Percentiles rank a stretch among this genome's conserved stretches.
Evolutionary conservation across 2,888 invertebrate species (phyloP).

Genomic region (Macaria liturata): DNA sequence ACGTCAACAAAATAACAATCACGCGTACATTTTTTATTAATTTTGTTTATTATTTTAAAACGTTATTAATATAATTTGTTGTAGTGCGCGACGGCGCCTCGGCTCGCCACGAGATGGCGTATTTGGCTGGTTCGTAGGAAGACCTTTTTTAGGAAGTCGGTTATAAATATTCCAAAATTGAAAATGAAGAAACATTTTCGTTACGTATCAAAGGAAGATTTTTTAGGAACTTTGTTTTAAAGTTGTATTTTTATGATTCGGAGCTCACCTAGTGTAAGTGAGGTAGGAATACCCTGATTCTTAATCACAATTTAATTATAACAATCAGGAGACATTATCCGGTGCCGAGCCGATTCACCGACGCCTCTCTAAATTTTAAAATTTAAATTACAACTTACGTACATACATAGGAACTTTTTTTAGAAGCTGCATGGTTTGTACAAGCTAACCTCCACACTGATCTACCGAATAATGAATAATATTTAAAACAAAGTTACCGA

Average conservation of each 20-base stretch:
- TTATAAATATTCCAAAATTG: conserved; percentile 14
- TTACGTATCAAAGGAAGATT: conserved; percentile 42
- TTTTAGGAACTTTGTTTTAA: conserved; percentile 51
- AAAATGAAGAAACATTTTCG: conserved; percentile 19
- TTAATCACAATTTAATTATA: conserved; percentile 64
- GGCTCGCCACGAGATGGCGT: conserved; percentile 48
- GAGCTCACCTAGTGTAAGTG: conserved; percentile 36
- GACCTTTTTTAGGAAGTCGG: conserved; percentile 68
- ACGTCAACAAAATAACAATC: conserved; percentile 53
- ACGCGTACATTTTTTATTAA: conserved; percentile 78
- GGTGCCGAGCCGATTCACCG: conserved; percentile 55
- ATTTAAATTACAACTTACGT: conserved; percentile 81
- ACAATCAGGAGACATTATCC: conserved; percentile 57
- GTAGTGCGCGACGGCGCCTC: conserved; percentile 66
- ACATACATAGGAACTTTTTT: conserved; percentile 84
- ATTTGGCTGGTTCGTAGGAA: conserved; percentile 68
- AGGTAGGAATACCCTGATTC: conserved; percentile 70
- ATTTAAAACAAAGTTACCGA: conserved; percentile 67
- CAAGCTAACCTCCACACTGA: conserved; percentile 82
- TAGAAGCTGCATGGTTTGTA: conserved; percentile 84
- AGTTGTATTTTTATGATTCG: conserved; percentile 27
- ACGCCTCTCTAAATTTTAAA: conserved; percentile 75
- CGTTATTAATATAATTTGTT: conserved; percentile 83
- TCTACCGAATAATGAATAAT: conserved; percentile 76
- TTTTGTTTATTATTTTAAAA: conserved; percentile 80